phyloP scores from a whole-genome alignment of 2,888 invertebrate species.

The Oxycera nigricornis region DNA sequence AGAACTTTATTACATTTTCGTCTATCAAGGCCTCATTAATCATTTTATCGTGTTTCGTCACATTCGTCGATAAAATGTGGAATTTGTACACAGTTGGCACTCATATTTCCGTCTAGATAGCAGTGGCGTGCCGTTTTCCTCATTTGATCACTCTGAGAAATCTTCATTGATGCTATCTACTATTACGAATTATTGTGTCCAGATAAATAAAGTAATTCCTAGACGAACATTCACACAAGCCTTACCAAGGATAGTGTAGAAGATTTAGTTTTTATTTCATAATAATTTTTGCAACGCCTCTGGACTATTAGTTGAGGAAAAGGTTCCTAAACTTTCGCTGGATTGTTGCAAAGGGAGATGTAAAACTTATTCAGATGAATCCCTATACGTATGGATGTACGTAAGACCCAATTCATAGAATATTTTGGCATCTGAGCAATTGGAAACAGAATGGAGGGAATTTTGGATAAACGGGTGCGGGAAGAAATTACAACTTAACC shows the following conservation, averaged over 20 bases:
- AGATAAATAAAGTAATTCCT: no score
- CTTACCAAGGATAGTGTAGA: background rate
- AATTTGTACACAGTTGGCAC: constrained; percentile 18
- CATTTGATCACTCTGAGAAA: no score
- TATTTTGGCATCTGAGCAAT: constrained; percentile 2
- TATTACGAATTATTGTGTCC: no score
- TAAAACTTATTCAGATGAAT: background rate
- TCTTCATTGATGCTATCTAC: no score
- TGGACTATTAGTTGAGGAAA: background rate
- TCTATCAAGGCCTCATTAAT: constrained; percentile 45
- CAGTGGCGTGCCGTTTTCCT: constrained; percentile 1
- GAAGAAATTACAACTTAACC: background rate
- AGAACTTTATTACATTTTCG: constrained; percentile 42
- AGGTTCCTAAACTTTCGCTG: background rate
- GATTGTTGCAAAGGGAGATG: background rate
- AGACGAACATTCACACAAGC: background rate
- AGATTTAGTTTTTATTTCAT: background rate
- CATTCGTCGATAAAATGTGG: constrained; percentile 39
- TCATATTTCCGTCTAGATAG: background rate
- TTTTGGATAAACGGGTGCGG: background rate
- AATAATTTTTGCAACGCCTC: background rate
- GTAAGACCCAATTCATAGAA: constrained; percentile 24
- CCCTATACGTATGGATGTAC: background rate
- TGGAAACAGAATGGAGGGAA: background rate
- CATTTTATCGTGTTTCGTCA: constrained; percentile 45